Evolutionary conservation across 2,888 invertebrate genomes (phyloP), one percentile per base, ranked within the genome.

Genomic region (Incurvaria masculella): DNA sequence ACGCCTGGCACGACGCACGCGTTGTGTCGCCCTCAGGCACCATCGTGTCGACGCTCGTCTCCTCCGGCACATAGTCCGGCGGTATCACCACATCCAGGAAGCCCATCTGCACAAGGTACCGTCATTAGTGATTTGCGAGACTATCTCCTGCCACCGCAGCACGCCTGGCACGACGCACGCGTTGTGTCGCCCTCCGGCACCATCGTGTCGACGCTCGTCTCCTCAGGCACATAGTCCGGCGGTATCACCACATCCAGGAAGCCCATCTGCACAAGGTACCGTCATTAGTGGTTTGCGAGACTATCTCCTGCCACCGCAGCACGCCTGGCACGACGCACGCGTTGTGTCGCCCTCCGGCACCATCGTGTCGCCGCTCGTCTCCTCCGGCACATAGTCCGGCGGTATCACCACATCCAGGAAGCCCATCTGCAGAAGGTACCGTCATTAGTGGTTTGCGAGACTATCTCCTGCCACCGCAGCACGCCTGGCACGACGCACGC

Each of bases 21-120:
- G 82, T 81, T 0, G 79, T 80, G 18, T 87, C 87, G 18, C 89
- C 89, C 73, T 91, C 91, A 5, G 86, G 84, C 2, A 90, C 88
- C 82, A 87, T 87, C 8, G 90, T 83, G 64, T 92, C 91, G 0
- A 90, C 88, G 6, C 89, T 89, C 5, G 89, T 89, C 61, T 88
- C 88, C 58, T 88, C 88, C 16, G 84, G 68, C 42, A 90, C 81
- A 59, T 93, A 91, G 65, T 91, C 89, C 11, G 93, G 92, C 17
- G 92, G 90, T 54, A 91, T 86, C 38, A 89, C 87, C 49, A 92
- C 89, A 57, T 89, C 87, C 57, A 92, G 73, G 69, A 81, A 83
- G 48, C 89, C 91, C 68, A 88, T 83, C 90, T 90, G 73, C 17
- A 69, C 64, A 56, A 49, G 23, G n/a, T n/a, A n/a, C n/a, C n/a